Evolutionary conservation across 2,113 vertebrate species (phyloP).

Genomic region (Vidua macroura): DNA sequence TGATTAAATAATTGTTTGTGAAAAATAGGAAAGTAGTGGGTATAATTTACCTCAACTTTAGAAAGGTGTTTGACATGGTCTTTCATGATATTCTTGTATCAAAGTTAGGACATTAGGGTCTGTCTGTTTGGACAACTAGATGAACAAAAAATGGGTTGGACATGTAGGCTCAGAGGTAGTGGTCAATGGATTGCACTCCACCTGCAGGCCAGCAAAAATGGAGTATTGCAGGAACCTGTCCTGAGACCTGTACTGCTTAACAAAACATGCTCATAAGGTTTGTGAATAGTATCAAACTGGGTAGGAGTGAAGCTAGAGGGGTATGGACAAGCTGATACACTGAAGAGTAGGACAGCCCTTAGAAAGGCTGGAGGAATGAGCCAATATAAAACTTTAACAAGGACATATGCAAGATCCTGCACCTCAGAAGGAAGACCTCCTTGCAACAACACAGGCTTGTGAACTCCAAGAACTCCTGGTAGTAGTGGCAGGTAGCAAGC

Average conservation of each 20-base stretch:
- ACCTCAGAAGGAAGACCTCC: not conserved
- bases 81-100: not conserved
- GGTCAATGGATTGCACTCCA: not conserved
- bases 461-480: not conserved
- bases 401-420: not conserved
- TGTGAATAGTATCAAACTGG: not conserved
- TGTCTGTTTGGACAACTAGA: not conserved
- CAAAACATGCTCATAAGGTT: not conserved
- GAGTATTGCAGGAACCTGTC: not conserved
- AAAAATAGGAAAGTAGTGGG: not conserved
- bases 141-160: not conserved
- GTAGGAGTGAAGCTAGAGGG: not conserved
- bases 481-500: not conserved
- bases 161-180: not conserved
- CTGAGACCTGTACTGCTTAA: not conserved
- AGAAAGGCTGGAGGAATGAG: not conserved
- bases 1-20: not conserved
- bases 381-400: not conserved
- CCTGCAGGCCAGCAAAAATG: not conserved
- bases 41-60: not conserved
- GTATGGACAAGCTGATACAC: not conserved
- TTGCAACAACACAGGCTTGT: not conserved
- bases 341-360: not conserved
- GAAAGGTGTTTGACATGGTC: not conserved
- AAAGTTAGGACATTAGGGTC: not conserved